phyloP scores from a whole-genome alignment of 2,888 invertebrate genomes.

The Torymus texanus region DNA sequence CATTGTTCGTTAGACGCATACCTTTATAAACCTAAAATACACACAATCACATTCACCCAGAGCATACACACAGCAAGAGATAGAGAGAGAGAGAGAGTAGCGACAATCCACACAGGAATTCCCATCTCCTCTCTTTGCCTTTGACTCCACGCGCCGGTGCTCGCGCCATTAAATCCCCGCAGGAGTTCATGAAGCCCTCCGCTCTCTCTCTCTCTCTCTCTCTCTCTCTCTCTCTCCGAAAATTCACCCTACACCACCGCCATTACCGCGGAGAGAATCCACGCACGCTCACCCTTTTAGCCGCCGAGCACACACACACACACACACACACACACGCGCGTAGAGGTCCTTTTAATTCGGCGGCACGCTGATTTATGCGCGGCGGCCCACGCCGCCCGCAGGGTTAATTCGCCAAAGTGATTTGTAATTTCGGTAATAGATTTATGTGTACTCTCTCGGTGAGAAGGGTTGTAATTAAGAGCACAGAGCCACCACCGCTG shows the following conservation, averaged over 20 bases:
- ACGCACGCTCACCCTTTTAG: background rate
- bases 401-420: conserved; percentile 53
- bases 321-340: conserved; percentile 25
- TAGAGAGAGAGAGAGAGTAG: no score
- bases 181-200: no score
- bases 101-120: background rate
- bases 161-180: no score
- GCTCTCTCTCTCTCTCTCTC: no score
- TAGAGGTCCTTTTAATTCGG: conserved; percentile 46
- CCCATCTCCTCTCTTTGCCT: background rate
- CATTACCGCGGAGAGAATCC: background rate
- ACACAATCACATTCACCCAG: no score
- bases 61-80: no score
- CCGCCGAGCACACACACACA: background rate
- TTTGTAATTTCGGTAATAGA: conserved; percentile 50
- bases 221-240: no score
- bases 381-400: background rate
- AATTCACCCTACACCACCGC: no score
- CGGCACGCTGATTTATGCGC: conserved; percentile 47
- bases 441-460: conserved; percentile 4
- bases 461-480: conserved; percentile 21
- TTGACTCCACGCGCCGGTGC: no score
- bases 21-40: no score
- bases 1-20: no score
- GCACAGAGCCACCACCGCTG: no score